Percentiles rank a stretch among this genome's conserved stretches.
Evolutionary conservation across 1,140 invertebrate species (phyloP).

Genomic region (Drosophila punjabiensis): DNA sequence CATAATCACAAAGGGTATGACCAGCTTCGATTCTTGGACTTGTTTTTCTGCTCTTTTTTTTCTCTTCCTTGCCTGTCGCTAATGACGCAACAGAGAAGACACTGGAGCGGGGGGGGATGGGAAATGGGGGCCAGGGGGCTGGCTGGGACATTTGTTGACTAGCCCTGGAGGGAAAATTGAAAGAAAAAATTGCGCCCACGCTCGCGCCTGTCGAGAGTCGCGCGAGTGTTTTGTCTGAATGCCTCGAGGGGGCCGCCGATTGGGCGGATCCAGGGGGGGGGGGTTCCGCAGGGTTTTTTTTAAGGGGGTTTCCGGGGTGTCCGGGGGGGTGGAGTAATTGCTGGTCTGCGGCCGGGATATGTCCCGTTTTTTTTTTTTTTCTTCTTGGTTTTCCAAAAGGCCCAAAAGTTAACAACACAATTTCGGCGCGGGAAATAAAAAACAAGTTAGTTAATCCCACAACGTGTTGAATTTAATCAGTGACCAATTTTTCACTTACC

Average conservation of each 20-base stretch:
- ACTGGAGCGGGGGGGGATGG: not conserved
- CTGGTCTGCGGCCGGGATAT: slow-evolving; percentile 54
- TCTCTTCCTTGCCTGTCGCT: slow-evolving; percentile 51
- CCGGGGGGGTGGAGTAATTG: slow-evolving; percentile 55
- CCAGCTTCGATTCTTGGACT: not conserved
- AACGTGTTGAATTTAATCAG: slow-evolving; percentile 84
- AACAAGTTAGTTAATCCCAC: slow-evolving; percentile 84
- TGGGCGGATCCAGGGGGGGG: not conserved
- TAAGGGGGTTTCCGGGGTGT: not conserved
- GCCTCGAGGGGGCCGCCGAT: slow-evolving; percentile 57
- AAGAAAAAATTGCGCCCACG: slow-evolving; percentile 42
- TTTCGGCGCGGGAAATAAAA: slow-evolving; percentile 77
- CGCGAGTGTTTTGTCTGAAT: slow-evolving; percentile 66
- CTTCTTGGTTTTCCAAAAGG: not conserved
- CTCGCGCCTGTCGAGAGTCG: slow-evolving; percentile 44
- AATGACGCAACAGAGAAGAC: slow-evolving; percentile 58
- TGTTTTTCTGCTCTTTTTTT: not conserved
- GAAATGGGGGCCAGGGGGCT: not conserved
- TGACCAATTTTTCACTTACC: slow-evolving; percentile 81
- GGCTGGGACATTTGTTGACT: slow-evolving; percentile 64
- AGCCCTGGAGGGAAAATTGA: slow-evolving; percentile 68
- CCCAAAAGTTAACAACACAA: slow-evolving; percentile 77
- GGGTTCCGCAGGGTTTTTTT: not conserved
- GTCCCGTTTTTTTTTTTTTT: slow-evolving; percentile 2
- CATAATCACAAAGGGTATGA: slow-evolving; percentile 1